These are phyloP conservation scores for Lomographa bimaculata DNA, from an alignment of 2,888 invertebrate genomes.

Conservation along the genomic window DNA sequence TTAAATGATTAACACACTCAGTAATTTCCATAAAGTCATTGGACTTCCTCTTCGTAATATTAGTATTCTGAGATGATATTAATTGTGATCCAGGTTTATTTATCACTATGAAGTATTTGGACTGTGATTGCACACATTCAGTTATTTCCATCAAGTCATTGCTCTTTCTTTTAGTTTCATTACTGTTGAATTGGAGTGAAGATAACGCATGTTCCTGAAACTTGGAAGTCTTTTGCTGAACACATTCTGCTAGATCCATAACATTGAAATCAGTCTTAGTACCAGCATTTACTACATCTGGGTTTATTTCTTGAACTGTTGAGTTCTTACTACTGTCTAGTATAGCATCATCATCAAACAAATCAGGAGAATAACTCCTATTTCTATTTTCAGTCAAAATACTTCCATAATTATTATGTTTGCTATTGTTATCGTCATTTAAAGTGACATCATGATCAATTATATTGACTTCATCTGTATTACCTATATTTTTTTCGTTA, in stretches of 20 bases:
- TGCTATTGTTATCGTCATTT: conserved; percentile 3
- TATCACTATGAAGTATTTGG: no score
- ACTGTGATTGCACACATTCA: conserved; percentile 44
- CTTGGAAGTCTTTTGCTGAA: conserved; percentile 15
- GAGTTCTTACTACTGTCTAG: conserved; percentile 17
- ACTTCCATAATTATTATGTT: conserved; percentile 13
- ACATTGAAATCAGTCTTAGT: conserved; percentile 20
- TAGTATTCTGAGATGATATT: conserved; percentile 41
- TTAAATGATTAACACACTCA: conserved; percentile 49
- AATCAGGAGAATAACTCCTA: conserved; percentile 71
- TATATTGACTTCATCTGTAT: background rate
- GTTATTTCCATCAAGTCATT: conserved; percentile 67
- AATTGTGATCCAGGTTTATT: conserved; percentile 20
- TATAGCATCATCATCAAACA: conserved; percentile 73
- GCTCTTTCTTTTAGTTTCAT: conserved; percentile 41
- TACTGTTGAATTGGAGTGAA: no score
- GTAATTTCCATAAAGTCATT: conserved; percentile 70
- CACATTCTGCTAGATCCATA: conserved; percentile 60
- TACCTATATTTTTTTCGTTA: background rate
- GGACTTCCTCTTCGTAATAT: conserved; percentile 49
- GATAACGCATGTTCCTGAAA: no score
- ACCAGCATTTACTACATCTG: conserved; percentile 16
- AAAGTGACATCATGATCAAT: conserved; percentile 1
- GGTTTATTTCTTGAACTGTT: conserved; percentile 25
- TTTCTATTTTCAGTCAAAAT: conserved; percentile 19